Percentiles rank a stretch among this genome's conserved stretches.
phyloP scores from a whole-genome alignment of 2,113 vertebrate genomes.

The Myrmecophaga tridactyla region DNA sequence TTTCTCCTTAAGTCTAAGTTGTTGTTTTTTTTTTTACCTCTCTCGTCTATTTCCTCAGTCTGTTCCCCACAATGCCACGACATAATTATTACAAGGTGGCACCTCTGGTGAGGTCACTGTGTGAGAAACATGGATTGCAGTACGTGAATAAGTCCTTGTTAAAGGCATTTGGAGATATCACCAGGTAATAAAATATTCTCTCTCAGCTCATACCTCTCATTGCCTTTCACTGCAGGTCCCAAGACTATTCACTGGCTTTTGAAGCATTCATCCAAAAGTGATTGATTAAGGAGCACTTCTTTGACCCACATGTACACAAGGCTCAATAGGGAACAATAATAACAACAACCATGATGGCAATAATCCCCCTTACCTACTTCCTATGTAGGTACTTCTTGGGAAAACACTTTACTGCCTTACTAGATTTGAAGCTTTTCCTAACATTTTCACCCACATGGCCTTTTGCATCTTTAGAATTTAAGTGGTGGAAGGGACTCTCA shows the following conservation, averaged over 20 bases:
- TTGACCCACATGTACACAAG: background rate
- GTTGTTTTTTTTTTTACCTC: conserved; percentile 33
- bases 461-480: background rate
- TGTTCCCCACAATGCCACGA: conserved; percentile 90
- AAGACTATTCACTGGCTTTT: background rate
- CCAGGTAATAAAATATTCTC: conserved; percentile 76
- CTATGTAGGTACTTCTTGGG: background rate
- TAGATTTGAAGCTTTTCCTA: background rate
- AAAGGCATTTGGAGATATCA: conserved; percentile 81
- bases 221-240: background rate
- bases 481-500: background rate
- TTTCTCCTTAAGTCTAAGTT: background rate
- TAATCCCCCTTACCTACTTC: background rate
- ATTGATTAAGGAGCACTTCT: background rate
- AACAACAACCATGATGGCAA: background rate
- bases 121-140: conserved; percentile 84
- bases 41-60: conserved; percentile 76
- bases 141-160: conserved; percentile 86
- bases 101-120: conserved; percentile 83
- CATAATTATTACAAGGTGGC: conserved; percentile 89
- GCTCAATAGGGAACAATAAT: background rate
- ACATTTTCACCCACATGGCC: background rate
- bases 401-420: background rate
- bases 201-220: background rate
- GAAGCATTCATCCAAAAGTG: background rate